These are phyloP conservation scores for Morpho helenor DNA, from an alignment of 2,888 invertebrate genomes.

Conservation along the genomic window DNA sequence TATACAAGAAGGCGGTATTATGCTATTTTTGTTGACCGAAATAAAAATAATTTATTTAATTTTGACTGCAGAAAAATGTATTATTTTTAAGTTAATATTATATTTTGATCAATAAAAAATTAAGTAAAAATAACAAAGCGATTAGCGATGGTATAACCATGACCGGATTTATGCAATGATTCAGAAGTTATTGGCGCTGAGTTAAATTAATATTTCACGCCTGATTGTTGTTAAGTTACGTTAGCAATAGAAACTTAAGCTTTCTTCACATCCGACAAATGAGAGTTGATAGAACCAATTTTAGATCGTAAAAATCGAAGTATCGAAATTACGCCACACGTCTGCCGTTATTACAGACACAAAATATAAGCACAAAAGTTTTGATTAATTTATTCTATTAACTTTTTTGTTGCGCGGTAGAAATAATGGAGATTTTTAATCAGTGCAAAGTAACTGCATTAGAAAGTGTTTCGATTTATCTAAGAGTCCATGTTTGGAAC, in stretches of 20 bases:
- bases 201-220: slow-evolving; percentile 3
- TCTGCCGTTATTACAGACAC: background rate
- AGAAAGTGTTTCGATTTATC: slow-evolving; percentile 5
- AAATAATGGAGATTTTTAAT: slow-evolving; percentile 9
- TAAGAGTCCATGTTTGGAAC: background rate
- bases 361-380: background rate
- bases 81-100: background rate
- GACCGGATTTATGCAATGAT: background rate
- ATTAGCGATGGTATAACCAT: background rate
- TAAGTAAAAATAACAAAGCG: background rate
- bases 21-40: no score
- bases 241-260: slow-evolving; percentile 1
- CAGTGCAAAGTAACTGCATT: slow-evolving; percentile 1
- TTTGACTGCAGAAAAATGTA: background rate
- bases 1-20: no score
- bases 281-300: slow-evolving; percentile 1
- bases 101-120: background rate
- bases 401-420: background rate
- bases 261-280: background rate
- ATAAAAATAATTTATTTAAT: no score
- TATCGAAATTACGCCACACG: slow-evolving; percentile 1
- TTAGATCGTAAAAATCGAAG: background rate
- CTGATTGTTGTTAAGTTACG: background rate
- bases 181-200: slow-evolving; percentile 4
- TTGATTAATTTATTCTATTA: background rate